Conservation (phyloP, 1,140 invertebrate genomes). For the Caenorhabditis inopinata region DNA sequence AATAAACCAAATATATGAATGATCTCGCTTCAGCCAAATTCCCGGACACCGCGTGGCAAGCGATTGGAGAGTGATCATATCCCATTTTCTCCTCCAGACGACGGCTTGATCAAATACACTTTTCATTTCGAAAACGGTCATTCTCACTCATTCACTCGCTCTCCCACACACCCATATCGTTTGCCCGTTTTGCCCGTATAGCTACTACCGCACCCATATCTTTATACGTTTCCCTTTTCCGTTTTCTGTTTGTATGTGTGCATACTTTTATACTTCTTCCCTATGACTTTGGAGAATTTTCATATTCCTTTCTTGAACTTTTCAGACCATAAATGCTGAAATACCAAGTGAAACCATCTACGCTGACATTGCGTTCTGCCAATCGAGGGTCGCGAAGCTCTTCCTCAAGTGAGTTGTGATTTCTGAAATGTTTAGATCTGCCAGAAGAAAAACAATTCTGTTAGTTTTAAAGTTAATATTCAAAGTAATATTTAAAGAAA, state of each 20-base stretch:
- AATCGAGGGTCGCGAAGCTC: conserved; percentile 1
- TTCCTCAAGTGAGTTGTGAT: conserved; percentile 7
- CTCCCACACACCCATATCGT: not conserved
- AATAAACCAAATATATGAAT: conserved; percentile 6
- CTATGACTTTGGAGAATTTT: not conserved
- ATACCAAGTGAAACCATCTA: conserved; percentile 15
- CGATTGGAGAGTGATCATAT: not conserved
- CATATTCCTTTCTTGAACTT: not conserved
- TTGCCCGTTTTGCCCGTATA: conserved; percentile 17
- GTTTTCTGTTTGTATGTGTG: conserved; percentile 9
- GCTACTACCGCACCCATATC: conserved; percentile 14
- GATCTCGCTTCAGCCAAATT: not conserved
- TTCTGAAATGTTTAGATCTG: not conserved
- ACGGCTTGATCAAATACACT: conserved; percentile 17
- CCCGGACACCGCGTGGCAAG: not conserved
- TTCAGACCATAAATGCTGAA: conserved; percentile 7
- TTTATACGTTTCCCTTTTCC: not conserved
- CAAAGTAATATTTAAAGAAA: no score
- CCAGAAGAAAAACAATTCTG: no score
- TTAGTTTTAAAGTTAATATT: no score
- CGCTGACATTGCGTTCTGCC: not conserved
- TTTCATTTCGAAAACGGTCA: not conserved
- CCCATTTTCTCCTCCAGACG: not conserved
- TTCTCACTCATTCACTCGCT: not conserved
- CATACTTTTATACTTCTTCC: not conserved